These are phyloP conservation scores for Mustela lutreola DNA, from an alignment of 2,113 vertebrate species.

Conservation along the genomic window DNA sequence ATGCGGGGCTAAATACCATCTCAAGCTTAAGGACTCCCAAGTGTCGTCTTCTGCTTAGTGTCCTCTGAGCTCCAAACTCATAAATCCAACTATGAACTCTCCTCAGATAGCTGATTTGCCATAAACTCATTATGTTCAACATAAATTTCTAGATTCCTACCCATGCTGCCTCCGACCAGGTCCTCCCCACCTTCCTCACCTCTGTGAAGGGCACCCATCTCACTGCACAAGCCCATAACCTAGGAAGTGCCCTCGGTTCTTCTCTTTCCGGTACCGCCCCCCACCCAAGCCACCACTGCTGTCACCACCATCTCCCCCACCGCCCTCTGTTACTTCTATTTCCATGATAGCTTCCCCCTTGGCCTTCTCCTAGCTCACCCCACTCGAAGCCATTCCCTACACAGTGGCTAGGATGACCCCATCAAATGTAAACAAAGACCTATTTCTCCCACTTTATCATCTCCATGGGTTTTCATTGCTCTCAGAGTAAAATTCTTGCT, in stretches of 20 bases:
- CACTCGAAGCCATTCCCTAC: fast-evolving
- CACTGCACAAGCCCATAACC: not conserved
- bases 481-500: not conserved
- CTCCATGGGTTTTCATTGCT: not conserved
- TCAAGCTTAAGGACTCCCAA: not conserved
- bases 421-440: not conserved
- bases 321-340: not conserved
- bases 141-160: not conserved
- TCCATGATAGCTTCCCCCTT: not conserved
- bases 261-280: not conserved
- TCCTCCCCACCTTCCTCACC: not conserved
- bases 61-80: not conserved
- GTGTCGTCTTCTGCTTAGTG: not conserved
- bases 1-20: not conserved
- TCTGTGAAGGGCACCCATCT: not conserved
- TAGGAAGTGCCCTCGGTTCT: not conserved
- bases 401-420: not conserved
- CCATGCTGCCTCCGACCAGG: not conserved
- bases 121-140: not conserved
- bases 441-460: not conserved
- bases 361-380: not conserved
- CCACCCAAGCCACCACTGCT: not conserved
- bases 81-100: not conserved
- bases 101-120: not conserved
- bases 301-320: no score